Evolutionary conservation across 1,140 invertebrate genomes (phyloP).

Genomic region (Drosophila lacertosa): DNA sequence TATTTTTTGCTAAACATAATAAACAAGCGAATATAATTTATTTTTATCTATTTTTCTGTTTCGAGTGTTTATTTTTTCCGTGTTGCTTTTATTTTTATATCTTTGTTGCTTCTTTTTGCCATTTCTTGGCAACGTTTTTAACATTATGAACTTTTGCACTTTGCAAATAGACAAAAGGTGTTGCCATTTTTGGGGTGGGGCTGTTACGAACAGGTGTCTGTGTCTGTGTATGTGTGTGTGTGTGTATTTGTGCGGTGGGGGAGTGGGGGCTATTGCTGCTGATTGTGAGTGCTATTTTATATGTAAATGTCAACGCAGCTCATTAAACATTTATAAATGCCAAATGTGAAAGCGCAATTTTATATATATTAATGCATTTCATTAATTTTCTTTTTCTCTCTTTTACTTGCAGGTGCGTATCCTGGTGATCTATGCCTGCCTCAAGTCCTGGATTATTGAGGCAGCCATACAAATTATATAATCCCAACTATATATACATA

Average conservation of each 20-base stretch:
- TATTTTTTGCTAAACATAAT: slow-evolving; percentile 44
- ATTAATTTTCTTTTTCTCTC: slow-evolving; percentile 12
- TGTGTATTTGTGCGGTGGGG: neutral
- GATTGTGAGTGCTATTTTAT: slow-evolving; percentile 33
- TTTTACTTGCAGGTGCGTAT: slow-evolving; percentile 69
- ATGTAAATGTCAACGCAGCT: slow-evolving; percentile 52
- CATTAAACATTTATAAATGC: slow-evolving; percentile 44
- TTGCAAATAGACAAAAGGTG: slow-evolving; percentile 60
- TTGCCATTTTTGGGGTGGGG: slow-evolving; percentile 43
- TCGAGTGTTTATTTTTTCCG: slow-evolving; percentile 26
- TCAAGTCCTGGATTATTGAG: slow-evolving; percentile 84
- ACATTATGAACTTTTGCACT: slow-evolving; percentile 73
- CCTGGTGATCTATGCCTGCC: slow-evolving; percentile 61
- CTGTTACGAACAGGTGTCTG: neutral
- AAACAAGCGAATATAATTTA: slow-evolving; percentile 67
- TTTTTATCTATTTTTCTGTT: slow-evolving; percentile 46
- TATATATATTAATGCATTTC: slow-evolving; percentile 27
- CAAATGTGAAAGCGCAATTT: slow-evolving; percentile 37
- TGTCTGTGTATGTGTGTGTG: too few species aligned
- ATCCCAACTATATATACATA: slow-evolving; percentile 41
- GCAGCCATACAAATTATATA: slow-evolving; percentile 46
- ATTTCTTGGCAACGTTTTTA: slow-evolving; percentile 60
- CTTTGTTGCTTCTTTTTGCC: slow-evolving; percentile 33
- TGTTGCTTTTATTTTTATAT: slow-evolving; percentile 25
- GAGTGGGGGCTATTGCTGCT: neutral